A percentile compares a stretch with the other conserved stretches of the same genome.
Evolutionary conservation across 2,888 invertebrate species (phyloP).

Genomic region (Drosophila formosana): DNA sequence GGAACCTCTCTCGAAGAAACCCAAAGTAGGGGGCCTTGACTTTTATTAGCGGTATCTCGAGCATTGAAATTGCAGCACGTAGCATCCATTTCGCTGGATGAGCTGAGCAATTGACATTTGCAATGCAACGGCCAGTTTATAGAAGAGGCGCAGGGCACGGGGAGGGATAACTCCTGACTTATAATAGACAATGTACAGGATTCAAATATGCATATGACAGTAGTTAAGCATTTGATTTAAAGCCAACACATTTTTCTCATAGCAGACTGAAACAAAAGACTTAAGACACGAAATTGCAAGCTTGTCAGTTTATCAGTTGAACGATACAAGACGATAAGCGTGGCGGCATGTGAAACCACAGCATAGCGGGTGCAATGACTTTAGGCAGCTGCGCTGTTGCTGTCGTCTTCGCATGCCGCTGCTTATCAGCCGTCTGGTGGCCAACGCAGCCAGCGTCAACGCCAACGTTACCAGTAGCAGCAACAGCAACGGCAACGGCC

Average conservation of each 20-base stretch:
- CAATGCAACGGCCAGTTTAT: conserved; percentile 29
- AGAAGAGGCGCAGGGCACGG: not conserved
- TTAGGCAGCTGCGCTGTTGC: conserved; percentile 10
- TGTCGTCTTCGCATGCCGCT: conserved; percentile 30
- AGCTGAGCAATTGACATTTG: conserved; percentile 68
- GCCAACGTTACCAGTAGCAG: conserved; percentile 25
- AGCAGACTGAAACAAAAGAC: conserved; percentile 49
- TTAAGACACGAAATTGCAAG: conserved; percentile 58
- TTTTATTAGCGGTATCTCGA: conserved; percentile 57
- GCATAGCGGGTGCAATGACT: conserved; percentile 62
- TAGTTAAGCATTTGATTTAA: conserved; percentile 5
- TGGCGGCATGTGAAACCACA: conserved; percentile 46
- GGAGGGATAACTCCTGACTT: conserved; percentile 24
- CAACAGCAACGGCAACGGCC: not conserved
- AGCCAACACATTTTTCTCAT: conserved; percentile 19
- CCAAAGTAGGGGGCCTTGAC: conserved; percentile 50
- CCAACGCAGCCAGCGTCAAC: conserved; percentile 1
- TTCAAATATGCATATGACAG: conserved; percentile 10
- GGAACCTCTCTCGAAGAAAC: conserved; percentile 29
- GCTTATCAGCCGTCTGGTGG: conserved; percentile 51
- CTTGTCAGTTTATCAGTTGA: conserved; percentile 35
- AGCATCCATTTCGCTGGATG: conserved; percentile 63
- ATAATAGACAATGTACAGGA: conserved; percentile 16
- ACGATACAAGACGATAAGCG: conserved; percentile 40
- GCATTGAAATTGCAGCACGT: conserved; percentile 72